A percentile compares a stretch with the other conserved stretches of the same genome.
These are phyloP conservation scores for Thera britannica DNA, from an alignment of 2,888 invertebrate species.

Conservation along the genomic window DNA sequence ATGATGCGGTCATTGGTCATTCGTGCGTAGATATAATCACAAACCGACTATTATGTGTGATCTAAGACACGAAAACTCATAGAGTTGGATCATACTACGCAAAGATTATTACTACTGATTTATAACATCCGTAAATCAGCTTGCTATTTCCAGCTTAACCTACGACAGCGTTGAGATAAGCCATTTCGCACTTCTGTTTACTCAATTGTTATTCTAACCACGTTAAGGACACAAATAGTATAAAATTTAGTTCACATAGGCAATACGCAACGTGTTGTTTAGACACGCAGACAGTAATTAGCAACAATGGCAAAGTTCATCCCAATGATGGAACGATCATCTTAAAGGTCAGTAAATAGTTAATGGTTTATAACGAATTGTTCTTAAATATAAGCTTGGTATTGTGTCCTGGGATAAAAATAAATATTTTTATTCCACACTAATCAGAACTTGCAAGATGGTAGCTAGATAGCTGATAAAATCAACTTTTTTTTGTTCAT, in stretches of 20 bases:
- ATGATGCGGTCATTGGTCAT: no score
- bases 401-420: no score
- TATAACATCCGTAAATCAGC: no score
- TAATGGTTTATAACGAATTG: background rate
- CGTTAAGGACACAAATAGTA: conserved; percentile 40
- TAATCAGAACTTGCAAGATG: no score
- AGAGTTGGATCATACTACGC: no score
- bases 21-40: no score
- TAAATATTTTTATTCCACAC: no score
- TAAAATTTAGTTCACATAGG: conserved; percentile 47
- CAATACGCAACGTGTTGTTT: conserved; percentile 33
- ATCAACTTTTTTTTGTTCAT: no score
- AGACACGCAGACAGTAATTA: conserved; percentile 16
- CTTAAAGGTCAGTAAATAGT: background rate
- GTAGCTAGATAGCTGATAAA: no score
- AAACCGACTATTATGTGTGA: no score
- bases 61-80: no score
- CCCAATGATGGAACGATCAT: background rate
- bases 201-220: conserved; percentile 44
- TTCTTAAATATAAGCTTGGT: no score
- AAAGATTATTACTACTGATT: background rate
- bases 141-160: background rate
- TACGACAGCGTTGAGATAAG: conserved; percentile 41
- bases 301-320: background rate
- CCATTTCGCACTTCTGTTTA: conserved; percentile 52